Percentiles rank a stretch among this genome's conserved stretches.
Conservation (phyloP, 2,888 invertebrate species). For the Platycnemis pennipes region DNA sequence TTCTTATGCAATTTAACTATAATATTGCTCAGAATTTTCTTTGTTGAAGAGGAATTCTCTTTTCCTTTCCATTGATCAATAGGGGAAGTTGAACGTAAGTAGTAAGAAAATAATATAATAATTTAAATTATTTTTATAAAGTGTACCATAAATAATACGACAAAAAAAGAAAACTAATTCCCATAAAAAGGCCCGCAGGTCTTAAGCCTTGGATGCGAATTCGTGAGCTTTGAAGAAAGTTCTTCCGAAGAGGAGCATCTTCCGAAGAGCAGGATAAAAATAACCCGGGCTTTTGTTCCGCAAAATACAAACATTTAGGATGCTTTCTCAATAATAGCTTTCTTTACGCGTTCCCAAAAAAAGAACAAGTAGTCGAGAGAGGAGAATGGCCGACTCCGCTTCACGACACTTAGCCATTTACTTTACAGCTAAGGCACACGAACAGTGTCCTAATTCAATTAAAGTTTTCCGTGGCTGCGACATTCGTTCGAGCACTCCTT, state of each 20-base stretch:
- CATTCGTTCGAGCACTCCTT: neutral
- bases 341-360: neutral
- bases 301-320: neutral
- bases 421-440: slow-evolving; percentile 42
- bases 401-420: slow-evolving; percentile 20
- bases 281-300: neutral
- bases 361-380: neutral
- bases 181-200: neutral
- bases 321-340: neutral
- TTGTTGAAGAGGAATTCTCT: no score
- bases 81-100: no score
- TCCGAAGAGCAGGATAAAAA: neutral
- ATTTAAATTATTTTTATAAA: no score
- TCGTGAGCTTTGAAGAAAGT: neutral
- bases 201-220: neutral
- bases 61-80: no score
- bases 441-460: slow-evolving; percentile 56
- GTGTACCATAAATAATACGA: neutral
- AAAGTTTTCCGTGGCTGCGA: slow-evolving; percentile 51
- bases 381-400: neutral
- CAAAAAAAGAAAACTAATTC: neutral
- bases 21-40: no score
- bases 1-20: no score
- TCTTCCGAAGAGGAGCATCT: neutral
- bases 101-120: no score